These are phyloP conservation scores for Hephaestus fuliginosus DNA, from an alignment of 2,797 vertebrate genomes.

Conservation along the genomic window DNA sequence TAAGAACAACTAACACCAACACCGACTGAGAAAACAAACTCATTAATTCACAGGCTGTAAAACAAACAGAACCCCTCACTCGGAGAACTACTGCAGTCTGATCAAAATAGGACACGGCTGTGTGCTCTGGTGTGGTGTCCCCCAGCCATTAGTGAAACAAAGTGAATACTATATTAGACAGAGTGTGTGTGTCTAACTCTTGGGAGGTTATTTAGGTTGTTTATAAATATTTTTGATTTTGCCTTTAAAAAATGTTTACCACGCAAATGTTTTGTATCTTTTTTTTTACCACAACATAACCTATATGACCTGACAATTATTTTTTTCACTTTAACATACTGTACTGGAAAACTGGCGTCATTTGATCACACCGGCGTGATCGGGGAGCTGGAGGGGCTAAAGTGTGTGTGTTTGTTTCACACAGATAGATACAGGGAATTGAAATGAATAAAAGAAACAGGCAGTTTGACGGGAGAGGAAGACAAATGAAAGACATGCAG, in stretches of 20 bases:
- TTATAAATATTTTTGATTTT: too few relatives aligned
- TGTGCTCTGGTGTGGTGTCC: slow-evolving; percentile 51
- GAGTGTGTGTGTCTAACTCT: slow-evolving; percentile 27
- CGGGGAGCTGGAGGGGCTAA: too few relatives aligned
- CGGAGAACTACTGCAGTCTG: slow-evolving; percentile 56
- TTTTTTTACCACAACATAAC: too few relatives aligned
- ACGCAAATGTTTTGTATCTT: too few relatives aligned
- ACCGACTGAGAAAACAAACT: slow-evolving; percentile 73
- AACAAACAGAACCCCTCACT: slow-evolving; percentile 71
- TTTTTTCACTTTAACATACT: too few relatives aligned
- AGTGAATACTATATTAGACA: slow-evolving; percentile 66
- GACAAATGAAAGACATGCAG: slow-evolving; percentile 51
- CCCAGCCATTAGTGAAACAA: slow-evolving; percentile 49
- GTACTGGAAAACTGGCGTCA: too few relatives aligned
- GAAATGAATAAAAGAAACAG: slow-evolving; percentile 48
- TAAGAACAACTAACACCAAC: slow-evolving; percentile 59
- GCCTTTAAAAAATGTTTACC: too few relatives aligned
- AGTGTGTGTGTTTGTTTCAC: slow-evolving; percentile 17
- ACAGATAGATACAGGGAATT: slow-evolving; percentile 4
- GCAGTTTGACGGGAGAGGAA: slow-evolving; percentile 41
- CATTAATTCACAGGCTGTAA: slow-evolving; percentile 73
- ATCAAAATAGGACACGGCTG: slow-evolving; percentile 61
- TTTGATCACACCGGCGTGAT: too few relatives aligned
- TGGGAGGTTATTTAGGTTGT: too few relatives aligned
- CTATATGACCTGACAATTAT: too few relatives aligned